phyloP scores from a whole-genome alignment of 2,797 vertebrate genomes.

The Nothura maculosa region DNA sequence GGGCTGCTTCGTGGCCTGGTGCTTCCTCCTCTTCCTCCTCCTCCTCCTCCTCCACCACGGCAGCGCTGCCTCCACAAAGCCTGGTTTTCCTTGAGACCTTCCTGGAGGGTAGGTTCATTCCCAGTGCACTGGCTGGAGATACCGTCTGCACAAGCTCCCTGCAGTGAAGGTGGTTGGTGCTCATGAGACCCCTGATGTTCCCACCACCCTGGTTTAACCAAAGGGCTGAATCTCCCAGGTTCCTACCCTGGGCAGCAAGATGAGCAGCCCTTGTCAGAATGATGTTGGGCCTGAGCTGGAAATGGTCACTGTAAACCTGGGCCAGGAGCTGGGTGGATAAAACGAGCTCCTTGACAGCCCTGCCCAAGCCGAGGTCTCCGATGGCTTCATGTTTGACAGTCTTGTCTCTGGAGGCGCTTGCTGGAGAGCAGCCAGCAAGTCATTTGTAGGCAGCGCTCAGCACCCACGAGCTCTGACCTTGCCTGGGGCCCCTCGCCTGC shows the following conservation, averaged over 20 bases:
- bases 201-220: background rate
- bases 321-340: background rate
- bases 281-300: accelerated
- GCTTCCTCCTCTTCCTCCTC: background rate
- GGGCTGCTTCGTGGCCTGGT: accelerated
- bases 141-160: background rate
- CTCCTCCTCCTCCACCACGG: accelerated
- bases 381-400: background rate
- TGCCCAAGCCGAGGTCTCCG: background rate
- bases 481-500: background rate
- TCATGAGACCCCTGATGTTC: background rate
- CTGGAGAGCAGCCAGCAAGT: background rate
- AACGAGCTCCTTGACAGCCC: background rate
- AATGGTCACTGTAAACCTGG: too few relatives aligned
- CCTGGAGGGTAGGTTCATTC: background rate
- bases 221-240: background rate
- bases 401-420: background rate
- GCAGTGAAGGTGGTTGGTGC: background rate
- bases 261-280: background rate
- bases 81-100: background rate
- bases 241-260: background rate
- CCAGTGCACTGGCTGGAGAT: background rate
- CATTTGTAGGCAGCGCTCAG: background rate
- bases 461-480: background rate
- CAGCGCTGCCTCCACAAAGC: accelerated